Evolutionary conservation across 2,797 vertebrate genomes (phyloP).

Genomic region (Emydoidea blandingii): DNA sequence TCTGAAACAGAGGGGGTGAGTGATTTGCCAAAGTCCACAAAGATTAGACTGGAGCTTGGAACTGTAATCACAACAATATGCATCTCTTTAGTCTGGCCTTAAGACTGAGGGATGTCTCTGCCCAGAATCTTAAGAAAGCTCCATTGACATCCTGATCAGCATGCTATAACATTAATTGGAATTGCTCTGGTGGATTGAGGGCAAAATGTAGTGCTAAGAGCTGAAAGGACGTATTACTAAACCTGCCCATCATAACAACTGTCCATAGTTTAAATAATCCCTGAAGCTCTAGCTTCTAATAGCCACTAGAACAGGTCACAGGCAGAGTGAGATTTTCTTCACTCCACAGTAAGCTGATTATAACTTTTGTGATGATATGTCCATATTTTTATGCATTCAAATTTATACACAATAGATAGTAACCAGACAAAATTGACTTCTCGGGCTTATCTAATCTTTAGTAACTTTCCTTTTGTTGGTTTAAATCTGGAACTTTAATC

Average conservation of each 20-base stretch:
- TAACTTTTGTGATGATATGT: neutral
- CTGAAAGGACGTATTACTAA: neutral
- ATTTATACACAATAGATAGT: conserved; percentile 23
- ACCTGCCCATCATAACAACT: neutral
- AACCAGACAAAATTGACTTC: conserved; percentile 16
- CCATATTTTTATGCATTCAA: conserved; percentile 45
- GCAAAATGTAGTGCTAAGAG: neutral
- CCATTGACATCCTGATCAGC: neutral
- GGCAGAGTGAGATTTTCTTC: neutral
- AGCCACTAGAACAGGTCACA: neutral
- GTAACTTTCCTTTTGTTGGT: conserved; percentile 5
- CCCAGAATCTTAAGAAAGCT: neutral
- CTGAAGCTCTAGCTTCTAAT: neutral
- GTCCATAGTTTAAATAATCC: neutral
- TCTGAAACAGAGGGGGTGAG: neutral
- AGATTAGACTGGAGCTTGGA: neutral
- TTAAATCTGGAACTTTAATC: conserved; percentile 22
- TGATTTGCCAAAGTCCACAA: neutral
- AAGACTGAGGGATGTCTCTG: neutral
- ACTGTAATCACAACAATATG: neutral
- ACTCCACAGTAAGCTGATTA: neutral
- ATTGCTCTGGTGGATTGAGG: neutral
- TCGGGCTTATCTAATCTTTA: neutral
- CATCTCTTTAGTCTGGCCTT: neutral
- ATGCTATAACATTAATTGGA: neutral